Evolutionary conservation across 2,113 vertebrate species (phyloP).

Genomic region (Anthoscopus minutus): DNA sequence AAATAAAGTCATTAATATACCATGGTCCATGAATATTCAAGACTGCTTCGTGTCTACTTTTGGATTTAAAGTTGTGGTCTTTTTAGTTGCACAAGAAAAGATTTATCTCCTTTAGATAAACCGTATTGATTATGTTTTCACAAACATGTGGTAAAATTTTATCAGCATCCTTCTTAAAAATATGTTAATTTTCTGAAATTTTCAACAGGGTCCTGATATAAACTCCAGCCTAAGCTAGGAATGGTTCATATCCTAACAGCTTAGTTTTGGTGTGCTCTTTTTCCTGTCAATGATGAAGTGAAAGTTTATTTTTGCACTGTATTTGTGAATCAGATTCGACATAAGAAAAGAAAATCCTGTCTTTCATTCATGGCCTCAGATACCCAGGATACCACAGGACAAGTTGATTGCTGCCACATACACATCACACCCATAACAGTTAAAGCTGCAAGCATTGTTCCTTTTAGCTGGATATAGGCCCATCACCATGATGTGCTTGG

Average conservation of each 20-base stretch:
- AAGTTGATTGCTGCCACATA: not conserved
- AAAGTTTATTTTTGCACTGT: not conserved
- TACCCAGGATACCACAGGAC: not conserved
- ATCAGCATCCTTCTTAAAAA: not conserved
- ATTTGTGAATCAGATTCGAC: not conserved
- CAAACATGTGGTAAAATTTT: not conserved
- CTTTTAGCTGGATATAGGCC: not conserved
- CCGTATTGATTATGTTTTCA: not conserved
- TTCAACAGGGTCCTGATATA: not conserved
- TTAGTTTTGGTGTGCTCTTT: not conserved
- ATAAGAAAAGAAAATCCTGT: not conserved
- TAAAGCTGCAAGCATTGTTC: not conserved
- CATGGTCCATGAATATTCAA: not conserved
- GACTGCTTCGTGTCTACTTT: not conserved
- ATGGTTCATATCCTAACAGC: not conserved
- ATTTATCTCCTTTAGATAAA: not conserved
- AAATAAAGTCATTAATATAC: not conserved
- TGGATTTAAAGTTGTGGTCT: not conserved
- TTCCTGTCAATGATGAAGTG: not conserved
- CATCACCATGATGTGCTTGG: not conserved
- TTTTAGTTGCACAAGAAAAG: not conserved
- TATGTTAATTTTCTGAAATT: not conserved
- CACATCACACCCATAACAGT: not conserved
- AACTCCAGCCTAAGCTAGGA: not conserved
- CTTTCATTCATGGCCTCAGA: accelerated